Percentiles rank a stretch among this genome's conserved stretches.
These are phyloP conservation scores for Orthonychiurus folsomi DNA, from an alignment of 2,888 invertebrate genomes.

Conservation along the genomic window DNA sequence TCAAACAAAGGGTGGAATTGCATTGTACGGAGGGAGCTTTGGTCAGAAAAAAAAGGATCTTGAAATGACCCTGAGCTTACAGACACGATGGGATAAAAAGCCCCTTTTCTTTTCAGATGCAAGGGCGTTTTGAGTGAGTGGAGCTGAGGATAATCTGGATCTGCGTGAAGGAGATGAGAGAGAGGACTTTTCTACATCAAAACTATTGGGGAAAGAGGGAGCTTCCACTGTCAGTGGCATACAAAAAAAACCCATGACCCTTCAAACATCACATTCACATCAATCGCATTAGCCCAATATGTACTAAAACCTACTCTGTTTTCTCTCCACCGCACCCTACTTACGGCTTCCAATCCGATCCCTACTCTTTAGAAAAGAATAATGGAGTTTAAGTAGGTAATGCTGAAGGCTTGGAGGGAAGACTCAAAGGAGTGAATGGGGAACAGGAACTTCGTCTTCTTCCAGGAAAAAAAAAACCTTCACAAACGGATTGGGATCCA, in stretches of 20 bases:
- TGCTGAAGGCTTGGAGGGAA: not conserved
- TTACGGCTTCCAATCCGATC: not conserved
- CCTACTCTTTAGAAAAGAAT: not conserved
- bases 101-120: not conserved
- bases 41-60: no score
- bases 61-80: not conserved
- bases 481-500: not conserved
- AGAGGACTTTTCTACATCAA: no score
- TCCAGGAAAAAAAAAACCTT: not conserved
- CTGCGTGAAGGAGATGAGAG: no score
- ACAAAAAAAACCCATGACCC: constrained; percentile 18
- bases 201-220: not conserved
- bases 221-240: not conserved
- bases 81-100: no score
- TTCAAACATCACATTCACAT: constrained; percentile 16
- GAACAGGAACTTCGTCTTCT: no score
- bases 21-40: not conserved
- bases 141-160: not conserved
- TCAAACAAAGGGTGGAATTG: not conserved
- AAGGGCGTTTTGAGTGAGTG: not conserved
- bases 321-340: not conserved
- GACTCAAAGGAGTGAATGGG: no score
- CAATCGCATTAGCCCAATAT: constrained; percentile 22
- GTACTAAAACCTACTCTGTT: not conserved
- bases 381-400: not conserved